phyloP scores from a whole-genome alignment of 1,140 invertebrate genomes.

The Lepidurus couesii region DNA sequence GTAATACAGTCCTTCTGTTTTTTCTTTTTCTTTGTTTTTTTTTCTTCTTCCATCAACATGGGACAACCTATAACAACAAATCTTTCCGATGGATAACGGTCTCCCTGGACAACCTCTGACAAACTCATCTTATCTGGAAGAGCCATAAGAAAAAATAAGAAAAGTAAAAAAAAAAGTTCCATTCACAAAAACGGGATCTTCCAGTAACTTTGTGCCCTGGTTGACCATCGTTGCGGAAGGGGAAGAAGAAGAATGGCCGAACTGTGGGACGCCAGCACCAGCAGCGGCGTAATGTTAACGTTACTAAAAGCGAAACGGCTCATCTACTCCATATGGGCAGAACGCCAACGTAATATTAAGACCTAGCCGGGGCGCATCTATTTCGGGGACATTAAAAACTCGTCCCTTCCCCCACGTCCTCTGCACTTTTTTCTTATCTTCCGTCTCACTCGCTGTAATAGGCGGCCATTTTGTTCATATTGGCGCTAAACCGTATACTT shows the following conservation, averaged over 20 bases:
- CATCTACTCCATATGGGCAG: conserved; percentile 14
- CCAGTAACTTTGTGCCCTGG: neutral
- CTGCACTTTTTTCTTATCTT: neutral
- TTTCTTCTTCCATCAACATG: neutral
- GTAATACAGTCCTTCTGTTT: neutral
- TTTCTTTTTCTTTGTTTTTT: neutral
- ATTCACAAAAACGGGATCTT: neutral
- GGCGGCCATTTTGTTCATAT: neutral
- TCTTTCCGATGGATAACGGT: conserved; percentile 5
- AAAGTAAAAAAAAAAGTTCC: neutral
- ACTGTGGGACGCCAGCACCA: conserved; percentile 13
- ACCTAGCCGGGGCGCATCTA: neutral
- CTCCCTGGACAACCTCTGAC: conserved; percentile 9
- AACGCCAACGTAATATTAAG: conserved; percentile 11
- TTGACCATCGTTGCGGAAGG: conserved; percentile 17
- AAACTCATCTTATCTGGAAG: conserved; percentile 9
- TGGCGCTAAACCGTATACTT: neutral
- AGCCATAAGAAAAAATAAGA: neutral
- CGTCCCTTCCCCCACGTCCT: neutral
- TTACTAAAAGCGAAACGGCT: neutral
- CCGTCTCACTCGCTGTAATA: neutral
- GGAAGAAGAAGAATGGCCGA: conserved; percentile 17
- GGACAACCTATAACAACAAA: conserved; percentile 13
- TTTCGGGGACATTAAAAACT: conserved; percentile 1
- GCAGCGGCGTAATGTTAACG: conserved; percentile 1